Evolutionary conservation across 2,113 vertebrate species (phyloP), one percentile per base, ranked within the genome.

Genomic region (Axis porcinus): DNA sequence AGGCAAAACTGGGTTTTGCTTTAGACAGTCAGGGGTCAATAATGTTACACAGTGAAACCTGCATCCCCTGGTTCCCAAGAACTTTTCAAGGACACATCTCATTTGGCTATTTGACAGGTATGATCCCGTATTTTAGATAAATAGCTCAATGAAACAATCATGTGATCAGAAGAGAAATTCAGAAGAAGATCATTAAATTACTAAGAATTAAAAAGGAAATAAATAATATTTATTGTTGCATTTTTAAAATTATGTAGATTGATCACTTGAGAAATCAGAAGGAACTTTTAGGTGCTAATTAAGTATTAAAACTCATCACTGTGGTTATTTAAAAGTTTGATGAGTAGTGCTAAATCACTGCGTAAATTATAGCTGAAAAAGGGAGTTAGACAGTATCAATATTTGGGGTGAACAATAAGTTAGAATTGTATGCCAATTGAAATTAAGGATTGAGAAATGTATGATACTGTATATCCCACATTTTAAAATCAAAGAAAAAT

Each of bases 401-500:
- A 52, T 96, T 98, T 96, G 91, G 97, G 93, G 96, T 97, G 86
- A 98, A 97, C 97, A 97, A 89, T 86, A 98, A 97, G 94, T 96
- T 98, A 90, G 96, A 97, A 94, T 97, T 98, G 86, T 98, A 98
- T 91, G 97, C 98, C 95, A 95, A 95, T 54, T 98, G 90, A 98
- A 98, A 96, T 98, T 93, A 99, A 98, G 50, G 12, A 98, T 92
- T 93, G 93, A 98, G 78, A 84, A 98, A 97, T 98, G 94, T 96
- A 98, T 98, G 98, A 98, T 98, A 98, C 93, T 98, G 98, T 98
- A 98, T 97, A 99, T 96, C 97, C 98, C 97, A 12, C 96, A 97
- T 98, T 98, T 97, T 98, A 94, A 98, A 98, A 99, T 97, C 98
- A 98, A 99, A 98, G 96, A 98, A 98, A 98, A 98, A 96, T 92